These are phyloP conservation scores for Conistra vaccinii DNA, from an alignment of 2,888 invertebrate species.

Conservation along the genomic window DNA sequence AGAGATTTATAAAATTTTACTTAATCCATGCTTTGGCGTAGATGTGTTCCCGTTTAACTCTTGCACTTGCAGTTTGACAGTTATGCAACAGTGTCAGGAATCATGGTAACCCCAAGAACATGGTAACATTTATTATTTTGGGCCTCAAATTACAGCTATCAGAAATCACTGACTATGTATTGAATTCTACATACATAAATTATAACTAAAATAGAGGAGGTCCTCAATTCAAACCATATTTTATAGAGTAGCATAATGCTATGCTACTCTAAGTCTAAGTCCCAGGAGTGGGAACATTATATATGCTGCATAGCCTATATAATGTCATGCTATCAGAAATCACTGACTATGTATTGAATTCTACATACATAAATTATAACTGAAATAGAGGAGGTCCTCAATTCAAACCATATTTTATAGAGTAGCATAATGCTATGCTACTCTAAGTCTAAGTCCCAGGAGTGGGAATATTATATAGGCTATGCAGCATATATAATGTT, in stretches of 20 bases:
- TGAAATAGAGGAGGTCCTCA: neutral
- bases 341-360: neutral
- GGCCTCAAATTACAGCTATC: neutral
- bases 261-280: too few species aligned
- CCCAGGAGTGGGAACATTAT: too few species aligned
- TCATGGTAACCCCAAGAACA: neutral
- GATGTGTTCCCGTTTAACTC: neutral
- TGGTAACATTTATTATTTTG: neutral
- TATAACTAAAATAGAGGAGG: neutral
- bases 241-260: neutral
- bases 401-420: neutral
- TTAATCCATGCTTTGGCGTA: neutral
- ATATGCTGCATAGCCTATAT: too few species aligned
- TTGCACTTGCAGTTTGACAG: neutral
- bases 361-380: neutral
- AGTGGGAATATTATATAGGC: too few species aligned
- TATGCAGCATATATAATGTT: neutral
- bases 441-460: too few species aligned
- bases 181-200: neutral
- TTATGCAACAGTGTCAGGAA: neutral
- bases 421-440: too few species aligned
- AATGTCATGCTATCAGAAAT: too few species aligned
- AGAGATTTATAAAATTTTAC: neutral
- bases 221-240: neutral
- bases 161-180: too few species aligned